Conservation (phyloP, 1,140 invertebrate species). For the Argopecten irradians region DNA sequence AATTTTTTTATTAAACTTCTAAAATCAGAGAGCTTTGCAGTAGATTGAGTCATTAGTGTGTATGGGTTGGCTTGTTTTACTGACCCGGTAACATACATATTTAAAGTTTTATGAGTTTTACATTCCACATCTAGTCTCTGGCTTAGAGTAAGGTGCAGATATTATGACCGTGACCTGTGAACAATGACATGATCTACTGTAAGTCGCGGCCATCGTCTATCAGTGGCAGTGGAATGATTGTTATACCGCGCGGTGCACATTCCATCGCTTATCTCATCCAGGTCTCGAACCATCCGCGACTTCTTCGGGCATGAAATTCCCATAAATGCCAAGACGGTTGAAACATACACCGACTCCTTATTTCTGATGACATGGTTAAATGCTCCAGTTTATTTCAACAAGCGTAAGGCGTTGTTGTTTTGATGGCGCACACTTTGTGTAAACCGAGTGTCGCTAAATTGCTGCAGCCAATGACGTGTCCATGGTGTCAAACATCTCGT, state of each 20-base stretch:
- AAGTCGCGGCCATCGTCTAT: background rate
- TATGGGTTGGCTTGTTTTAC: no score
- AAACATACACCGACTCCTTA: background rate
- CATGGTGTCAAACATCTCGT: background rate
- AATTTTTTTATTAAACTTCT: no score
- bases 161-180: background rate
- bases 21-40: no score
- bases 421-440: background rate
- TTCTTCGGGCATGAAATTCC: conserved; percentile 7
- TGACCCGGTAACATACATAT: no score
- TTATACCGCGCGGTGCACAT: background rate
- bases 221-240: background rate
- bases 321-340: background rate
- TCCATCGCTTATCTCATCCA: background rate
- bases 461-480: background rate
- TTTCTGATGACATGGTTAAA: background rate
- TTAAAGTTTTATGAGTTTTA: no score
- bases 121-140: no score
- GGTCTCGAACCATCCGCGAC: background rate
- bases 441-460: background rate
- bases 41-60: no score
- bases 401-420: conserved; percentile 6
- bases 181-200: background rate
- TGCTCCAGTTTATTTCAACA: background rate
- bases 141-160: no score